Conservation (phyloP, 2,113 vertebrate genomes). For the Pimephales promelas region DNA sequence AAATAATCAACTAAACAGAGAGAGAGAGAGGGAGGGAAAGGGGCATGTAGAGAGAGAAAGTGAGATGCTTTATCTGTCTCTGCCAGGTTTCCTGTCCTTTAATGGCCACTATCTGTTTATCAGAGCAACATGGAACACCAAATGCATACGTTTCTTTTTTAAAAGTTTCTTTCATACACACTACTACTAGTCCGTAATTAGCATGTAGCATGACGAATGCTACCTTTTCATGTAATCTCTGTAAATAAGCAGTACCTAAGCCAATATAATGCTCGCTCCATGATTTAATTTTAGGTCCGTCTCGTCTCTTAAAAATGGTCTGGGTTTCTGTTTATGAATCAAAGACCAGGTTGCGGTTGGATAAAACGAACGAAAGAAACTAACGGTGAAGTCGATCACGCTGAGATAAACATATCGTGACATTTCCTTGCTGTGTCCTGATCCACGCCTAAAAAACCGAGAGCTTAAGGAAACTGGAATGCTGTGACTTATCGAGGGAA, state of each 20-base stretch:
- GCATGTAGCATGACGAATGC: neutral
- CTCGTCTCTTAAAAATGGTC: neutral
- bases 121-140: neutral
- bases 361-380: neutral
- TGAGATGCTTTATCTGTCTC: constrained; percentile 37
- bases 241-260: neutral
- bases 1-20: constrained; percentile 24
- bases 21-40: neutral
- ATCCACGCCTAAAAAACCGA: neutral
- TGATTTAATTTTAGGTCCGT: neutral
- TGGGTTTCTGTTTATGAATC: neutral
- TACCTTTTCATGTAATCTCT: neutral
- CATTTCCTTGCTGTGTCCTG: constrained; percentile 6
- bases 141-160: neutral
- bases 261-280: neutral
- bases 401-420: constrained; percentile 19
- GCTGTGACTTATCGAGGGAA: constrained; percentile 35
- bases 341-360: neutral
- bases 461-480: neutral
- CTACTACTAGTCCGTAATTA: neutral
- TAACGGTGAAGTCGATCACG: neutral
- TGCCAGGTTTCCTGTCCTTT: constrained; percentile 22
- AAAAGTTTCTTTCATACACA: constrained; percentile 2
- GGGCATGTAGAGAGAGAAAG: constrained; percentile 23
- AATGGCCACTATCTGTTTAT: constrained; percentile 5